These are phyloP conservation scores for Macropis europaea DNA, from an alignment of 2,888 invertebrate genomes.

Conservation along the genomic window DNA sequence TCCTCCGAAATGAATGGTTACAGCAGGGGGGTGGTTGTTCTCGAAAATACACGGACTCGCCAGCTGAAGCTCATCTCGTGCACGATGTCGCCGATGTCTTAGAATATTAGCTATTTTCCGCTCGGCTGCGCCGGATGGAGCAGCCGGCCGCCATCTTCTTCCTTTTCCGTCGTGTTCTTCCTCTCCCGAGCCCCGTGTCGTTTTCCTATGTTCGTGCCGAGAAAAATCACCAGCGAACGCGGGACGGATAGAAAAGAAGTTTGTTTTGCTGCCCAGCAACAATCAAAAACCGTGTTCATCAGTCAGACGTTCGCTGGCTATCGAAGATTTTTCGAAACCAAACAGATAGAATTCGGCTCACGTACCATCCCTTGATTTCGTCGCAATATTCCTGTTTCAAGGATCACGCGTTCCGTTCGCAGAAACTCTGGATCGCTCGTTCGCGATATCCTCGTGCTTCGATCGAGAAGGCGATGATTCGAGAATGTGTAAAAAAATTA, in stretches of 20 bases:
- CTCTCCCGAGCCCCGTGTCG: neutral
- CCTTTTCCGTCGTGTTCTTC: neutral
- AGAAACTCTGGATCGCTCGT: too few species aligned
- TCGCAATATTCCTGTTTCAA: neutral
- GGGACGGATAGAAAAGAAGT: constrained; percentile 6
- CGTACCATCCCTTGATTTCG: constrained; percentile 10
- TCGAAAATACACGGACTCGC: constrained; percentile 45
- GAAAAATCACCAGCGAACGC: neutral
- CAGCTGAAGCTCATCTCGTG: constrained; percentile 57
- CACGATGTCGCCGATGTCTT: constrained; percentile 62
- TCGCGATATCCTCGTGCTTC: too few species aligned
- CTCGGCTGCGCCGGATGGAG: constrained; percentile 67
- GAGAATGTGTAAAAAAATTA: too few species aligned
- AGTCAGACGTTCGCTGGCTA: neutral
- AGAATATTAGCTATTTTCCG: constrained; percentile 76
- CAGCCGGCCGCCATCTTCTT: constrained; percentile 13
- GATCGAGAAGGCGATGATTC: too few species aligned
- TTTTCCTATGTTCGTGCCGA: neutral
- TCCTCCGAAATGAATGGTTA: constrained; percentile 16
- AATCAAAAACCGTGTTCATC: neutral
- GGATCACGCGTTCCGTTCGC: neutral
- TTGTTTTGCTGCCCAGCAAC: neutral
- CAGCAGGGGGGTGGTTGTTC: constrained; percentile 16
- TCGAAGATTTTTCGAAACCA: neutral
- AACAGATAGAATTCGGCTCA: constrained; percentile 6